phyloP scores from a whole-genome alignment of 2,888 invertebrate genomes.

The Cephus runcator region DNA sequence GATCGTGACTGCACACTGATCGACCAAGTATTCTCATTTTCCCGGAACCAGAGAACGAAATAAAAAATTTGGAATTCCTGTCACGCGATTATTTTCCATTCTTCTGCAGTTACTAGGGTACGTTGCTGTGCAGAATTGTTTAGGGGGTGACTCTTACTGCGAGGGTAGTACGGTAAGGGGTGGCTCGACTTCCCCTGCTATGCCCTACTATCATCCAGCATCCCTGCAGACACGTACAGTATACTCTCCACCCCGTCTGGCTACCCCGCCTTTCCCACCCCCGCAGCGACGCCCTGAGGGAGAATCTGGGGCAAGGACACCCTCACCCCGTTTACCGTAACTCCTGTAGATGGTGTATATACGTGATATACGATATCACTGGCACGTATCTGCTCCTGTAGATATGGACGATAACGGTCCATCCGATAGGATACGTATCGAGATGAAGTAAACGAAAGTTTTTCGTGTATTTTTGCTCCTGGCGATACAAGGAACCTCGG shows the following conservation, averaged over 20 bases:
- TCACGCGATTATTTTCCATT: neutral
- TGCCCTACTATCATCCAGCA: conserved; percentile 28
- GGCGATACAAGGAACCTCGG: neutral
- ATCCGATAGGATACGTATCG: neutral
- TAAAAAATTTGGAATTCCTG: neutral
- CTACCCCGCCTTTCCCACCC: conserved; percentile 16
- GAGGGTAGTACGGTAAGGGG: neutral
- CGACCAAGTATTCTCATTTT: neutral
- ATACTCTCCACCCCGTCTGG: conserved; percentile 18
- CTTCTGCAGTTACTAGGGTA: neutral
- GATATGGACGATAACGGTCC: neutral
- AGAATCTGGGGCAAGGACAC: conserved; percentile 56
- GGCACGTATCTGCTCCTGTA: neutral
- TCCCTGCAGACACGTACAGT: neutral
- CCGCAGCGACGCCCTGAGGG: conserved; percentile 22
- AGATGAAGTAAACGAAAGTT: too few relatives aligned
- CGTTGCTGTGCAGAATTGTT: neutral
- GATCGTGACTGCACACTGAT: neutral
- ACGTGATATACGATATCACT: neutral
- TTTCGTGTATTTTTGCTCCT: too few relatives aligned
- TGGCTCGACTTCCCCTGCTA: conserved; percentile 29
- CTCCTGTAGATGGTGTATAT: neutral
- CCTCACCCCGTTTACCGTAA: conserved; percentile 16
- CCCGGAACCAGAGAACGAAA: neutral
- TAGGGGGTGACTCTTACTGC: neutral